Base-by-base conservation (phyloP, 2,113 vertebrate species). In the Oriolus oriolus region DNA sequence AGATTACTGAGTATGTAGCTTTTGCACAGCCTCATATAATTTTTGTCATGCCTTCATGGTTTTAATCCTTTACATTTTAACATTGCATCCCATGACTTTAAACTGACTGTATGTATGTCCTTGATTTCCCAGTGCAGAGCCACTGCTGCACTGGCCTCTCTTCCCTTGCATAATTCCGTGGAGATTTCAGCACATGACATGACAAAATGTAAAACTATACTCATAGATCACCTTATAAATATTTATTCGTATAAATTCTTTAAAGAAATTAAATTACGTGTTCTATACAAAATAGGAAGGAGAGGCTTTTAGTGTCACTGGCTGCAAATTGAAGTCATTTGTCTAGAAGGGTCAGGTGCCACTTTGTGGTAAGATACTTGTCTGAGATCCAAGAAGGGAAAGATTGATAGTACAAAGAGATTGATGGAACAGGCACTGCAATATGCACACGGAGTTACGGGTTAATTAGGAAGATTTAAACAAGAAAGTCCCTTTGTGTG, bases 291-390 rank as follows among this genome's bases (percentile, higher is more conserved):
- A 97, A 94, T 81, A 97, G 94, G 84, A 90, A 82, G 91, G 94
- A 81, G 64, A 92, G 85, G 92, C 96, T 97, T 97, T 97, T 96
- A 97, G 91, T 97, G 95, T 95, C 97, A 95, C 86, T 64, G 96
- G 35, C 96, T 97, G 96, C 95, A 97, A 97, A 97, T 97, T 97
- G 96, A 97, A 97, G 97, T 96, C 73, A 97, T 98, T 98, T 97
- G 94, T 97, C 97, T 97, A 76, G 94, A 96, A 95, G 96, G 97
- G 96, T 97, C 97, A 97, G 96, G 93, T 97, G 96, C 92, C 97
- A 95, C 96, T 97, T 97, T 91, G 94, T 83, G 93, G 90, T 96
- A 94, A 95, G 89, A 94, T 89, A 89, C 96, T 96, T 97, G 95
- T 96, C 95, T 87, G 85, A 94, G 96, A 97, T 97, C 96, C 96